Percentiles rank a stretch among this genome's conserved stretches.
phyloP scores from a whole-genome alignment of 2,113 vertebrate species.

The Puma concolor region DNA sequence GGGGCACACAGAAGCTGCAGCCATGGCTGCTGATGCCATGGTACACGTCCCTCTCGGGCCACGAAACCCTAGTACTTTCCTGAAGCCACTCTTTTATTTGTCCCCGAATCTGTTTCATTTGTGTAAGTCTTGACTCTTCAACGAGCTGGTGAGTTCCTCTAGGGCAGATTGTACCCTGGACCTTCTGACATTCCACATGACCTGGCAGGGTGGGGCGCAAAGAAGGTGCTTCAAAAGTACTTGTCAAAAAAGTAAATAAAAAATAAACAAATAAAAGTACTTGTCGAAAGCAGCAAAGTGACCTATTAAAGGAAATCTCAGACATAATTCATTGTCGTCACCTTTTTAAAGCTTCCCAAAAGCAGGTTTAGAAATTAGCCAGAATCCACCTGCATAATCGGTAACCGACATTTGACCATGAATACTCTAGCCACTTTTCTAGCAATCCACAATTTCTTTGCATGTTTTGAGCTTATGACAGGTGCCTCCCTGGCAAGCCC shows the following conservation, averaged over 20 bases:
- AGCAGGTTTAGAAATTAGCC: neutral
- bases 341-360: neutral
- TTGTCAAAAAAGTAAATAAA: no score
- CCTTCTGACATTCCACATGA: neutral
- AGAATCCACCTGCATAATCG: neutral
- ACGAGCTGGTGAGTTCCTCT: neutral
- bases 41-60: rapidly evolving
- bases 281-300: neutral
- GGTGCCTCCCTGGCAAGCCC: neutral
- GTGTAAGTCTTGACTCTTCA: neutral
- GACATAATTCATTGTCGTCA: neutral
- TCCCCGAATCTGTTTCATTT: neutral
- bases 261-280: no score
- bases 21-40: rapidly evolving
- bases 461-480: neutral
- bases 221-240: neutral
- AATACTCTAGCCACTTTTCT: neutral
- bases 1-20: rapidly evolving
- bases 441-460: neutral
- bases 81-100: neutral
- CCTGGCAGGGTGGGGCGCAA: neutral
- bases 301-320: neutral
- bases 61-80: neutral
- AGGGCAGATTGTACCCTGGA: neutral
- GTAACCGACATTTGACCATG: neutral